Evolutionary conservation across 2,888 invertebrate species (phyloP), one percentile per base, ranked within the genome.

Genomic region (Andrena dorsata): DNA sequence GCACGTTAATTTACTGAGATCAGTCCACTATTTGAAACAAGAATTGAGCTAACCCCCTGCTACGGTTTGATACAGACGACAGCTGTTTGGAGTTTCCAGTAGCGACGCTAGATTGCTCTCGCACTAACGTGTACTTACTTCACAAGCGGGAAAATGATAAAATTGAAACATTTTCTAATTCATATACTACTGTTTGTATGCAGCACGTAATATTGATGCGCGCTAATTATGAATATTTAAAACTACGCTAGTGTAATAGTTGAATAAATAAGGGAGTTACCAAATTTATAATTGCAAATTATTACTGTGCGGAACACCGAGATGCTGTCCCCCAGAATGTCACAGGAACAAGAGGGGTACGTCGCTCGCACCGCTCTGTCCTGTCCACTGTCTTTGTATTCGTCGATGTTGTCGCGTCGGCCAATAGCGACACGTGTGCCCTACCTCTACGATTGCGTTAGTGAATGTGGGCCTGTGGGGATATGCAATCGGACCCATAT

Each of bases 51-150:
- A 91, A 90, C 91, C 92, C 91, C 92, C 92, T 90, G 88, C 91
- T 84, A 88, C 82, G 90, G 87, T 90, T 92, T 92, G 91, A 92
- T 91, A 91, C 89, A 86, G 81, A 77, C 84, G 88, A 92, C 92
- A 92, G 92, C 92, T 92, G 92, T 92, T 88, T 76, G 49, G 32
- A 85, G 82, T 80, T 88, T 77, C 61, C 32, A 23, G 53, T 30
- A 64, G 58, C 10, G 47, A 75, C 90, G 74, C 60, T 56, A 87
- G 87, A 77, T 53, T 41, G 83, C 87, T 74, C 78, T 76, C 28
- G 30, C 13, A 26, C 23, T 30, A 23, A 23, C 23, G 3, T 7
- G 13, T 49, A 35, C 41, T 13, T 51, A 71, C 51, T 47, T 60
- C 20, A 20, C 41, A 20, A 10, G 26, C 1, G 7, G 60, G 13